phyloP scores from a whole-genome alignment of 2,113 vertebrate species.

The Sigmodon hispidus region DNA sequence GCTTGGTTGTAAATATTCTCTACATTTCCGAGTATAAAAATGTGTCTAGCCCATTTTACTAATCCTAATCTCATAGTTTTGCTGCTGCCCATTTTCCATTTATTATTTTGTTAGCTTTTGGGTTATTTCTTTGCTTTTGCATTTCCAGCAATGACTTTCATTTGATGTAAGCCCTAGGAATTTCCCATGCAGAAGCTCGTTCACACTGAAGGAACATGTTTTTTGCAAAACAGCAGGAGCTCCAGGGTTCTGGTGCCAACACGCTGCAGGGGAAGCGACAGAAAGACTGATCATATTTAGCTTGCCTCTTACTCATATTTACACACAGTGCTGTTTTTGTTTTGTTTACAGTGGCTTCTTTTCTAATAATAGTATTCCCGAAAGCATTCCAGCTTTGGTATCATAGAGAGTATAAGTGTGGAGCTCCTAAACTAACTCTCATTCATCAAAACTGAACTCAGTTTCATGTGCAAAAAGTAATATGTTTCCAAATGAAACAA shows the following conservation, averaged over 20 bases:
- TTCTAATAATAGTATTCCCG: background rate
- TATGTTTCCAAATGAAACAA: background rate
- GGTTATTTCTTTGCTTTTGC: background rate
- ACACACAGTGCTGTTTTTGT: background rate
- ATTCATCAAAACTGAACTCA: background rate
- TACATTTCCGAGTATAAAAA: background rate
- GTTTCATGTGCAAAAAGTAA: background rate
- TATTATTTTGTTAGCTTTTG: background rate
- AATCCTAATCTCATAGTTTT: no score
- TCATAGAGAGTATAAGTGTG: no score
- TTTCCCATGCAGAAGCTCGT: background rate
- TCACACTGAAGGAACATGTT: background rate
- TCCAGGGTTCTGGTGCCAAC: background rate
- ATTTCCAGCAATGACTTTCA: background rate
- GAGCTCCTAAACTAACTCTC: background rate
- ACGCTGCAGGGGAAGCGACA: background rate
- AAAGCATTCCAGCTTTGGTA: background rate
- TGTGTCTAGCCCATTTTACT: rapidly evolving
- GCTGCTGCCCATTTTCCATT: background rate
- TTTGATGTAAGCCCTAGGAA: background rate
- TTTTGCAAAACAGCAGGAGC: background rate
- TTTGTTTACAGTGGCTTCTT: background rate
- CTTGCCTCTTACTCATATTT: background rate
- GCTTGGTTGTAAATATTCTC: background rate
- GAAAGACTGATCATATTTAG: background rate